Evolutionary conservation across 1,140 invertebrate genomes (phyloP).

Genomic region (Zaprionus tsacasi): DNA sequence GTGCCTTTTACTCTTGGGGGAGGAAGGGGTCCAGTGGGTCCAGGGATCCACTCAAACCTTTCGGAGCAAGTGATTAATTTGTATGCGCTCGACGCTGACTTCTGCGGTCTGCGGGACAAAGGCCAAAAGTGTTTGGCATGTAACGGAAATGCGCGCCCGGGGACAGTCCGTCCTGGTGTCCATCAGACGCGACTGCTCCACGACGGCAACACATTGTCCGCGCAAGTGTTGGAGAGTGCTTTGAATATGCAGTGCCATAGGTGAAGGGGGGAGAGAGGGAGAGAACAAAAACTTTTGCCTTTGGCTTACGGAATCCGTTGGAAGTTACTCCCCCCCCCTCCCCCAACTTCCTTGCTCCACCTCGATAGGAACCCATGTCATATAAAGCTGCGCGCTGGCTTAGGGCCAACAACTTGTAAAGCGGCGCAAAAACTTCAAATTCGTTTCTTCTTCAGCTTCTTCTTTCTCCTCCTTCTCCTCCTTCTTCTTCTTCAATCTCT

Average conservation of each 20-base stretch:
- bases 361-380: slow-evolving; percentile 2
- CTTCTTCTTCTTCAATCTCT: slow-evolving; percentile 27
- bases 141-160: slow-evolving; percentile 78
- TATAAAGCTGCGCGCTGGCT: slow-evolving; percentile 63
- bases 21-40: too few relatives aligned
- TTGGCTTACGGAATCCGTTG: slow-evolving; percentile 61
- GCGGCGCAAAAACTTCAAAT: slow-evolving; percentile 49
- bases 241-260: slow-evolving; percentile 69
- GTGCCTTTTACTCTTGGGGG: not conserved
- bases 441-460: slow-evolving; percentile 16
- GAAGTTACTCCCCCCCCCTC: slow-evolving; percentile 48
- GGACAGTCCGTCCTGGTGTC: slow-evolving; percentile 42
- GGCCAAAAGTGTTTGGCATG: slow-evolving; percentile 81
- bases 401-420: slow-evolving; percentile 77
- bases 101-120: slow-evolving; percentile 75
- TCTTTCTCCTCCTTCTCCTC: slow-evolving; percentile 27
- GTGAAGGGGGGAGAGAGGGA: slow-evolving; percentile 7
- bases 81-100: slow-evolving; percentile 76
- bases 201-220: slow-evolving; percentile 23
- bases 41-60: slow-evolving; percentile 58
- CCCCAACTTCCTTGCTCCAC: slow-evolving; percentile 21
- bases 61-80: slow-evolving; percentile 74
- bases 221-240: slow-evolving; percentile 52
- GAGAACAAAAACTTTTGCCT: slow-evolving; percentile 62
- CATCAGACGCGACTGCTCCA: not conserved